phyloP scores from a whole-genome alignment of 2,797 vertebrate genomes.

The Platalea minor region DNA sequence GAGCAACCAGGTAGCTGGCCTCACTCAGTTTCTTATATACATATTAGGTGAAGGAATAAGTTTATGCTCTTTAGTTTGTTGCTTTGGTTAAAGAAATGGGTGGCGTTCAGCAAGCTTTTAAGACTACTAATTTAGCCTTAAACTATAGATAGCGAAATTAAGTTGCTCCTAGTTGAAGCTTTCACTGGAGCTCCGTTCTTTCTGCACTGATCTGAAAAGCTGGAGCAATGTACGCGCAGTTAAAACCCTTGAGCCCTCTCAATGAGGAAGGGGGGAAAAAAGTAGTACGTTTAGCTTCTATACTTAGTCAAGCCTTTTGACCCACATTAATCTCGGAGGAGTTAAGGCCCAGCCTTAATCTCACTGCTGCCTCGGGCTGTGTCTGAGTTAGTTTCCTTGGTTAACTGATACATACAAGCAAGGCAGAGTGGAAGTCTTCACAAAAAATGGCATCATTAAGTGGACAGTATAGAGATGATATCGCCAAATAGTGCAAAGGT shows the following conservation, averaged over 20 bases:
- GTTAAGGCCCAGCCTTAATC: neutral
- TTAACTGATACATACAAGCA: neutral
- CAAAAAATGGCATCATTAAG: neutral
- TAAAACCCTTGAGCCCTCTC: neutral
- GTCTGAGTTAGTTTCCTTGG: neutral
- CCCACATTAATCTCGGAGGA: neutral
- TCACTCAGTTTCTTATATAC: neutral
- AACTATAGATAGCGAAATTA: neutral
- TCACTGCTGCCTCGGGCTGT: neutral
- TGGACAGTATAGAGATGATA: neutral
- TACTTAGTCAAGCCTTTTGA: neutral
- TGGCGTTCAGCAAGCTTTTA: neutral
- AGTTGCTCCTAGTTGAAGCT: neutral
- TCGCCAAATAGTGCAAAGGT: neutral
- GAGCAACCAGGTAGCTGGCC: neutral
- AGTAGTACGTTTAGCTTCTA: neutral
- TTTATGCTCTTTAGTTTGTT: neutral
- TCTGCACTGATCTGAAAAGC: neutral
- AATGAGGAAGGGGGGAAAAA: neutral
- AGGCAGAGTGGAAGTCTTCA: neutral
- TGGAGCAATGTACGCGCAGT: rapidly evolving
- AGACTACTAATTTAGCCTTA: neutral
- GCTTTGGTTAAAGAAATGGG: neutral
- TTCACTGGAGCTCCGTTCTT: neutral
- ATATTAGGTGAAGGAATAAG: neutral